Conservation (phyloP, 2,888 invertebrate genomes). For the Synergus laeviventris region DNA sequence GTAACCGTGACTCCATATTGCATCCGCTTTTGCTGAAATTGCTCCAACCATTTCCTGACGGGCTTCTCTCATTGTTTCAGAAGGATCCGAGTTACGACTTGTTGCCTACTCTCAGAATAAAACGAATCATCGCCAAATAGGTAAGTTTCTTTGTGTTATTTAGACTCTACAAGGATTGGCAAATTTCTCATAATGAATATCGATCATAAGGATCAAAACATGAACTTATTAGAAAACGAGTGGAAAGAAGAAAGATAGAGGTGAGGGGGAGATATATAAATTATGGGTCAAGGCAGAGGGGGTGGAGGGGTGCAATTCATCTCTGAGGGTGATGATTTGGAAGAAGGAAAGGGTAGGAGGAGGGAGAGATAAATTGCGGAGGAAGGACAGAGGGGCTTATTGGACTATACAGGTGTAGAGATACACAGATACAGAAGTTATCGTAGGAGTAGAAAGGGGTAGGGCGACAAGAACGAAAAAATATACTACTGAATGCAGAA, state of each 20-base stretch:
- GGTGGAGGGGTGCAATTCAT: too few species aligned
- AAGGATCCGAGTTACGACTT: constrained; percentile 45
- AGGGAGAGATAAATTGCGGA: too few species aligned
- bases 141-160: constrained; percentile 18
- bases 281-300: too few species aligned
- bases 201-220: too few species aligned
- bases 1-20: constrained; percentile 37
- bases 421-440: too few species aligned
- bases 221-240: too few species aligned
- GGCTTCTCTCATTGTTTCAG: constrained; percentile 57
- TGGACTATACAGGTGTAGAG: too few species aligned
- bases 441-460: not conserved
- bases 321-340: too few species aligned
- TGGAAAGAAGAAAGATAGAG: too few species aligned
- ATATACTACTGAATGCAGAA: constrained; percentile 29
- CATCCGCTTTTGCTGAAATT: constrained; percentile 43
- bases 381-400: too few species aligned
- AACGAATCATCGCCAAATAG: not conserved
- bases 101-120: constrained; percentile 40
- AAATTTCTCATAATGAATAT: not conserved
- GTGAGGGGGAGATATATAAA: too few species aligned
- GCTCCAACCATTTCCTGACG: constrained; percentile 45
- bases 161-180: not conserved
- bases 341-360: too few species aligned
- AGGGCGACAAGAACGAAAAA: constrained; percentile 37